Conservation (phyloP, 2,113 vertebrate genomes). For the Loxodonta africana region DNA sequence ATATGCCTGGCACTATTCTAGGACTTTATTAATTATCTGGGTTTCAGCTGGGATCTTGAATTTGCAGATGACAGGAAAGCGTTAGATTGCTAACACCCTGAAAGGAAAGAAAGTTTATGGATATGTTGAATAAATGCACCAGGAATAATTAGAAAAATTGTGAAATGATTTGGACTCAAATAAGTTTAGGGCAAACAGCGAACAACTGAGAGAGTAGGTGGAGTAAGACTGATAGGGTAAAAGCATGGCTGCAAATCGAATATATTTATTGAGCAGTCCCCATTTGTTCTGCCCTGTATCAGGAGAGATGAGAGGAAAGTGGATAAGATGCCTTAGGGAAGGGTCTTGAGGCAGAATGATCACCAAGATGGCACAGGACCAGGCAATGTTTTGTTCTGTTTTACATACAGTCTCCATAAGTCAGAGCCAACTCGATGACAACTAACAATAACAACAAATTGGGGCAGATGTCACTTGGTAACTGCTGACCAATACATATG, state of each 20-base stretch:
- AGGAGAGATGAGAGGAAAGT: neutral
- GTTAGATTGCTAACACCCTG: neutral
- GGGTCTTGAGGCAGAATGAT: neutral
- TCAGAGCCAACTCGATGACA: neutral
- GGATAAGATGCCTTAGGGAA: neutral
- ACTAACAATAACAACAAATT: neutral
- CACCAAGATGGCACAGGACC: neutral
- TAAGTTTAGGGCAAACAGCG: neutral
- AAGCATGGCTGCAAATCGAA: neutral
- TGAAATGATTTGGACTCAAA: neutral
- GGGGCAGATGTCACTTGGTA: neutral
- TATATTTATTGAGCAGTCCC: neutral
- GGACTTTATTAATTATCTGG: neutral
- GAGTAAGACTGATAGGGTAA: neutral
- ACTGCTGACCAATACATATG: too few species aligned
- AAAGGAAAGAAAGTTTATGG: neutral
- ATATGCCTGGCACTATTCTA: neutral
- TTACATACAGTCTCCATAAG: neutral
- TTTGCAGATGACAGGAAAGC: neutral
- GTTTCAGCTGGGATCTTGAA: neutral
- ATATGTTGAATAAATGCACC: neutral
- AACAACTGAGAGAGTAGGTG: neutral
- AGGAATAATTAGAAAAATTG: neutral
- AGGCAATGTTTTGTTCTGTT: neutral
- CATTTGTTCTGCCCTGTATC: neutral